Evolutionary conservation across 2,113 vertebrate species (phyloP).

Genomic region (Gambusia affinis): DNA sequence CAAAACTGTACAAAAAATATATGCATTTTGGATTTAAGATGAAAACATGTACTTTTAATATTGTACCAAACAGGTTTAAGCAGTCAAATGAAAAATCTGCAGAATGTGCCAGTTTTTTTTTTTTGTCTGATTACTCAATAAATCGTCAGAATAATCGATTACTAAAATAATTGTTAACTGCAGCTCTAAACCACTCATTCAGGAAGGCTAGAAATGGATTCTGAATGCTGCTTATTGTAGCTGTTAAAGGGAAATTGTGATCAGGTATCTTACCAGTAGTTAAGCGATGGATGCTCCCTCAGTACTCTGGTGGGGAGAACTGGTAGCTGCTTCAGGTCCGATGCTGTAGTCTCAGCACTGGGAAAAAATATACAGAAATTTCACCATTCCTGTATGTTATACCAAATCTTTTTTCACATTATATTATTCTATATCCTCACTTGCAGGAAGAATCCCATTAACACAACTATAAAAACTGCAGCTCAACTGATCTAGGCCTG

Average conservation of each 20-base stretch:
- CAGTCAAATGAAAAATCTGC: too few relatives aligned
- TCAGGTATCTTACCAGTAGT: slow-evolving; percentile 86
- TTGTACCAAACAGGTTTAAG: too few relatives aligned
- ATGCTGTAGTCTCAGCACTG: slow-evolving; percentile 88
- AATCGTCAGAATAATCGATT: too few relatives aligned
- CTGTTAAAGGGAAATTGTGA: background rate
- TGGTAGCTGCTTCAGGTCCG: slow-evolving; percentile 90
- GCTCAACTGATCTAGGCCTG: slow-evolving; percentile 9
- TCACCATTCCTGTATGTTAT: background rate
- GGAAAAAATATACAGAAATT: background rate
- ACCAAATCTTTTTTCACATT: background rate
- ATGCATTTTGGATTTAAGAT: too few relatives aligned
- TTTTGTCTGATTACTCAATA: too few relatives aligned
- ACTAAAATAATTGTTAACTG: too few relatives aligned
- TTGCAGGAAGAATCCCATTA: background rate
- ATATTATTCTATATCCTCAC: background rate
- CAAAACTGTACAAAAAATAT: too few relatives aligned
- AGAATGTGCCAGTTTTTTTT: too few relatives aligned
- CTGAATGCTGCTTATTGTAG: background rate
- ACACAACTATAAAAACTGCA: background rate
- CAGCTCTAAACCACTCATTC: background rate
- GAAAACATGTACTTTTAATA: too few relatives aligned
- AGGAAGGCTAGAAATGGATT: background rate
- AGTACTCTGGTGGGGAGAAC: slow-evolving; percentile 91
- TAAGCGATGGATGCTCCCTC: slow-evolving; percentile 93